Percentiles rank a stretch among this genome's conserved stretches.
Evolutionary conservation across 2,797 vertebrate species (phyloP).

Genomic region (Notamacropus eugenii): DNA sequence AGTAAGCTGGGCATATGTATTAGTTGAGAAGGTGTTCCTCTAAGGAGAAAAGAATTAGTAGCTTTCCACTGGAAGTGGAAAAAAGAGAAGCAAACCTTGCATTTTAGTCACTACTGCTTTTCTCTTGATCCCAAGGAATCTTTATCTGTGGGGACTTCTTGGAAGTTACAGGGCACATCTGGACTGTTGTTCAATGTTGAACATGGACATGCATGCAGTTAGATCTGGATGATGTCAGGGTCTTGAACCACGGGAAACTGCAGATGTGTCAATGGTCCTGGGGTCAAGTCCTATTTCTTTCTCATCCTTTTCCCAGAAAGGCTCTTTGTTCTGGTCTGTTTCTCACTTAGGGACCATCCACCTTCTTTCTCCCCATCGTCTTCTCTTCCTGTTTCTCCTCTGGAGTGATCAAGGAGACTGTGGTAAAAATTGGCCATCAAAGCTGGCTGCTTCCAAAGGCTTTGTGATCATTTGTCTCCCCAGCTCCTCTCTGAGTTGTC

Average conservation of each 20-base stretch:
- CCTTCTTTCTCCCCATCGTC: neutral
- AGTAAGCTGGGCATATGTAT: neutral
- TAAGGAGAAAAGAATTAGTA: neutral
- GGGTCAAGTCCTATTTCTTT: neutral
- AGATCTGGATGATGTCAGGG: neutral
- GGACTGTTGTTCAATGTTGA: neutral
- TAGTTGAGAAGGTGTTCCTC: neutral
- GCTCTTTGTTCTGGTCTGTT: neutral
- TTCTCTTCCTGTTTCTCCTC: neutral
- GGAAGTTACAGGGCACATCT: neutral
- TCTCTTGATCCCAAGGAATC: neutral
- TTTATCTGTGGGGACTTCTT: neutral
- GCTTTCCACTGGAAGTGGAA: neutral
- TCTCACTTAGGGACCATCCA: neutral
- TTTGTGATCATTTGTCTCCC: constrained; percentile 20
- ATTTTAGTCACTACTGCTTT: neutral
- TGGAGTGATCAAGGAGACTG: neutral
- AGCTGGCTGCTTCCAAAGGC: constrained; percentile 36
- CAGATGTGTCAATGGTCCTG: neutral
- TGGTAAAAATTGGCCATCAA: neutral
- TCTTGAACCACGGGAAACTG: neutral
- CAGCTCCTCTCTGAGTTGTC: constrained; percentile 52
- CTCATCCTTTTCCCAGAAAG: neutral
- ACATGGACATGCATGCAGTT: neutral
- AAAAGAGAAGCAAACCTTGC: neutral